Percentiles rank a stretch among this genome's conserved stretches.
Evolutionary conservation across 2,797 vertebrate genomes (phyloP).

Genomic region (Pygocentrus nattereri): DNA sequence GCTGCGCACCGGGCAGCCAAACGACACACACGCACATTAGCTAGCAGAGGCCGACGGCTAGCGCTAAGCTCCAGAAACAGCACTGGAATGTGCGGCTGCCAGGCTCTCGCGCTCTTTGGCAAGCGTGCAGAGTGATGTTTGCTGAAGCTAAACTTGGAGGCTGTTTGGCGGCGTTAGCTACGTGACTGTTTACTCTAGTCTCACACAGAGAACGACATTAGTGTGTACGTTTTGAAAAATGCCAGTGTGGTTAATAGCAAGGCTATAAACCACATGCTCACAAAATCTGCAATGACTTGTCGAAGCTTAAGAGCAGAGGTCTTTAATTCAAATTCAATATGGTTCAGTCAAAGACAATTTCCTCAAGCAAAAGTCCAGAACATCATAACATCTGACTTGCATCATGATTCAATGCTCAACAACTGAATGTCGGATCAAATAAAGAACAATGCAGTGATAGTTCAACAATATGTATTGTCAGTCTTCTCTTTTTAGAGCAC

Average conservation of each 20-base stretch:
- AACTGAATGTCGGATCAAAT: too few species aligned
- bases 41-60: constrained; percentile 72
- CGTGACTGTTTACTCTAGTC: constrained; percentile 8
- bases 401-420: too few species aligned
- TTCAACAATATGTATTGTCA: too few species aligned
- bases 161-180: constrained; percentile 21
- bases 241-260: neutral
- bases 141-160: constrained; percentile 44
- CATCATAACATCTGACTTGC: too few species aligned
- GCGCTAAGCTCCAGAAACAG: constrained; percentile 64
- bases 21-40: constrained; percentile 74
- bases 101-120: constrained; percentile 42
- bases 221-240: constrained; percentile 6
- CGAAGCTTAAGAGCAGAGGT: too few species aligned
- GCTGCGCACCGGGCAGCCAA: constrained; percentile 70
- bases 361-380: too few species aligned
- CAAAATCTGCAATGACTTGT: too few species aligned
- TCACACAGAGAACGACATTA: constrained; percentile 9
- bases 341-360: too few species aligned
- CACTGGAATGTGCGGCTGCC: constrained; percentile 47
- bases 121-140: constrained; percentile 17
- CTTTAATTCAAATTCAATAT: too few species aligned
- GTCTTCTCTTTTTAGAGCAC: too few species aligned
- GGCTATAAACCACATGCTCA: too few species aligned
- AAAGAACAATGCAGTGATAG: too few species aligned